These are phyloP conservation scores for Vulpes ferrilata DNA, from an alignment of 2,113 vertebrate genomes.

Conservation along the genomic window DNA sequence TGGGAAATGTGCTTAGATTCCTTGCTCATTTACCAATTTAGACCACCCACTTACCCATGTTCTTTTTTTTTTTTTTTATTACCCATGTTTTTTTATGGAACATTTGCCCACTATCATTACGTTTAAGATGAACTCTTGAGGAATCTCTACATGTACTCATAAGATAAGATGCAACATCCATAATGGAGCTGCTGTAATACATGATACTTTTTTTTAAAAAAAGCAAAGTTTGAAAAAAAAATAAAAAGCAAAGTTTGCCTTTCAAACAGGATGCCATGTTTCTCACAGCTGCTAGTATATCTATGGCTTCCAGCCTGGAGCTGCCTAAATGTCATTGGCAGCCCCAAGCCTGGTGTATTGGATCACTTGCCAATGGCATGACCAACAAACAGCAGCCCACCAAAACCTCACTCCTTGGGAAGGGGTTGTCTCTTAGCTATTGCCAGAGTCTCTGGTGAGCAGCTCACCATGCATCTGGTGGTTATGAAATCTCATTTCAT, in stretches of 20 bases:
- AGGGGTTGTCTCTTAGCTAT: not conserved
- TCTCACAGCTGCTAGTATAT: not conserved
- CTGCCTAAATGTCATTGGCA: not conserved
- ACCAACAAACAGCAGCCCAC: not conserved
- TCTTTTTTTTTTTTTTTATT: not conserved
- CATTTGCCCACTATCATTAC: not conserved
- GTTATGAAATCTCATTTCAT: slow-evolving; percentile 81
- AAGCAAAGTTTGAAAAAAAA: not conserved
- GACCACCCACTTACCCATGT: not conserved
- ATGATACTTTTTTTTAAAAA: not conserved
- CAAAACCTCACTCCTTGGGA: slow-evolving; percentile 21
- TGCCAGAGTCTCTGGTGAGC: slow-evolving; percentile 62
- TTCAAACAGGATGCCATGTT: not conserved
- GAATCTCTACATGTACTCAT: not conserved
- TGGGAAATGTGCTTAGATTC: not conserved
- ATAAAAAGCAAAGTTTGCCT: not conserved
- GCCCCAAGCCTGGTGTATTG: not conserved
- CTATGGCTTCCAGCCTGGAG: not conserved
- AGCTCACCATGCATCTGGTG: slow-evolving; percentile 56
- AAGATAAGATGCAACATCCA: not conserved
- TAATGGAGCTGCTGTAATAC: not conserved
- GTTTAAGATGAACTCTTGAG: not conserved
- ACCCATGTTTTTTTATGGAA: not conserved
- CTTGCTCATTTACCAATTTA: not conserved
- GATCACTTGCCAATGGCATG: not conserved